Conservation (phyloP, 2,888 invertebrate genomes). For the Epistrophe grossulariae region DNA sequence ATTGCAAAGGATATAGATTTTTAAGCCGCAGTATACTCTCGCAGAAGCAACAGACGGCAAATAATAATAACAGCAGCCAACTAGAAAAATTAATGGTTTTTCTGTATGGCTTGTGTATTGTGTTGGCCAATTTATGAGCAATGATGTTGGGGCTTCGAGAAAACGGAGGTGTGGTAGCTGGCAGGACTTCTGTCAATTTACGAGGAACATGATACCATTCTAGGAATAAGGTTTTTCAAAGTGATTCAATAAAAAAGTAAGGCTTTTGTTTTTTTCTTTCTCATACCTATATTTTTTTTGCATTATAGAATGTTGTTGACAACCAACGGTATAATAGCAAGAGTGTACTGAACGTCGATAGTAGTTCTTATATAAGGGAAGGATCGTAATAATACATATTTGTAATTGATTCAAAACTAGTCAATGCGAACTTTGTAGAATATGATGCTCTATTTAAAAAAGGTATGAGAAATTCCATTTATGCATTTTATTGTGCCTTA, state of each 20-base stretch:
- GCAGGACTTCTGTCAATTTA: constrained; percentile 43
- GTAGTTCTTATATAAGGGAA: not conserved
- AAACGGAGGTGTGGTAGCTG: not conserved
- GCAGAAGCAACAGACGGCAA: constrained; percentile 75
- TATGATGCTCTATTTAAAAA: too few species aligned
- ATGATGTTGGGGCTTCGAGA: constrained; percentile 29
- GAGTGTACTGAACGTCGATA: not conserved
- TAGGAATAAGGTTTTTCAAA: constrained; percentile 4
- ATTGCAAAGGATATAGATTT: constrained; percentile 70
- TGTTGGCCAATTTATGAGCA: constrained; percentile 69
- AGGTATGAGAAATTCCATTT: too few species aligned
- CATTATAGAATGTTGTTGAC: not conserved
- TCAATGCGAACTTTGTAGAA: too few species aligned
- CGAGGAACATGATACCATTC: constrained; percentile 16
- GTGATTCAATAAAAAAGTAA: constrained; percentile 46
- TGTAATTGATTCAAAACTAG: not conserved
- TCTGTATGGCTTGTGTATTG: constrained; percentile 48
- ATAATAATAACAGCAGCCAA: constrained; percentile 73
- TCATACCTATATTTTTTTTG: not conserved
- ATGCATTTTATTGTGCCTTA: too few species aligned
- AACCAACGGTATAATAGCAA: not conserved
- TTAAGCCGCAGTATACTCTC: constrained; percentile 43
- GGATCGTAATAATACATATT: not conserved
- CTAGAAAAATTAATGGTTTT: constrained; percentile 74
- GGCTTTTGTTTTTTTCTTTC: constrained; percentile 1